These are phyloP conservation scores for Mionectes macconnelli DNA, from an alignment of 2,113 vertebrate species.

Conservation along the genomic window DNA sequence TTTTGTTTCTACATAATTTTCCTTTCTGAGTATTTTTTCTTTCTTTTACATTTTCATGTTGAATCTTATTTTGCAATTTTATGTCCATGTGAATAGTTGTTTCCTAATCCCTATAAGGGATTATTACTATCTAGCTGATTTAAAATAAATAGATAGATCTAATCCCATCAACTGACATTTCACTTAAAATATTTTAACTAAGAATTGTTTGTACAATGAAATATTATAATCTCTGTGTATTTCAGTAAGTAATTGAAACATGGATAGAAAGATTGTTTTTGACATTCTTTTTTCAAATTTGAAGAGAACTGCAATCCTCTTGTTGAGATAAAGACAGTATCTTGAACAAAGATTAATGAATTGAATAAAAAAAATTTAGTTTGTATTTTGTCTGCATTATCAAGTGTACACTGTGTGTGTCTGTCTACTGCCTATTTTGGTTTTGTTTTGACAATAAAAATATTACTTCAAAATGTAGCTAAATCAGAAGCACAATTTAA, in stretches of 20 bases:
- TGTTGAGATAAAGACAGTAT: neutral
- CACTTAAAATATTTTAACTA: neutral
- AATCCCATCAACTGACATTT: neutral
- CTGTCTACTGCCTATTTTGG: neutral
- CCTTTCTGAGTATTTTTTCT: neutral
- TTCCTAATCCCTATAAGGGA: neutral
- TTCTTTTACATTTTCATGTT: neutral
- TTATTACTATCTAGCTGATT: neutral
- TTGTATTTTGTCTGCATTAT: neutral
- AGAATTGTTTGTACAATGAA: neutral
- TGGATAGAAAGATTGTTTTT: neutral
- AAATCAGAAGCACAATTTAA: neutral
- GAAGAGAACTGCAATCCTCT: neutral
- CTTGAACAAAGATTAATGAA: neutral
- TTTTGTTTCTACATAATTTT: neutral
- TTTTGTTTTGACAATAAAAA: neutral
- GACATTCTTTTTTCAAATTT: neutral
- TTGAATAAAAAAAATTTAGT: neutral
- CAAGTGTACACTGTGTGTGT: rapidly evolving
- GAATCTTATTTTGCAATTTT: neutral
- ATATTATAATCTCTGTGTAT: neutral
- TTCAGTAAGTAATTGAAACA: neutral
- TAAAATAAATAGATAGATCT: neutral
- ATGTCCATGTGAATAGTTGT: neutral
- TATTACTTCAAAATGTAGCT: neutral